These are phyloP conservation scores for Apistogramma diplotaenia DNA, from an alignment of 2,113 vertebrate species.

Conservation along the genomic window DNA sequence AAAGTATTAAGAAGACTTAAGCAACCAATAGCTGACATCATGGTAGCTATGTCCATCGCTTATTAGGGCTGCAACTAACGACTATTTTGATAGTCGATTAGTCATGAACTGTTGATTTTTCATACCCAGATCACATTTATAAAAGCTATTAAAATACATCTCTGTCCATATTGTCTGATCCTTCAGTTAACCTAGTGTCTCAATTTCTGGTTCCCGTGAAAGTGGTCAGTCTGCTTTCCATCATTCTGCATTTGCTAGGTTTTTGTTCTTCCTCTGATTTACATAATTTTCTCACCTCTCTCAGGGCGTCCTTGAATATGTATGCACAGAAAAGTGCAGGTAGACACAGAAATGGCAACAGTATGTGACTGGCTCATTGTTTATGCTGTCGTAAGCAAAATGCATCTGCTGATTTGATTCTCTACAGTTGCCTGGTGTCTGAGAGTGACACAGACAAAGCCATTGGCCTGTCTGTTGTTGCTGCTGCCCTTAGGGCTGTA, in stretches of 20 bases:
- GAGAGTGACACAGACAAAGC: not conserved
- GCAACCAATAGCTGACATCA: no score
- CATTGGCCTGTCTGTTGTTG: not conserved
- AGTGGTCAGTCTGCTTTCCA: conserved; percentile 5
- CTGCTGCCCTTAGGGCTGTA: not conserved
- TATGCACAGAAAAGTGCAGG: not conserved
- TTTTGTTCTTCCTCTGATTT: conserved; percentile 3
- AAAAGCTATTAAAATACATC: not conserved
- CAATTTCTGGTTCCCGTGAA: not conserved
- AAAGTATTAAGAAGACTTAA: no score
- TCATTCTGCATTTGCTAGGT: not conserved
- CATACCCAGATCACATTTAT: not conserved
- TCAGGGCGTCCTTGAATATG: conserved; percentile 8
- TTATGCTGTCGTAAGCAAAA: conserved; percentile 13
- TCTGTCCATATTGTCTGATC: not conserved
- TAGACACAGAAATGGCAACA: not conserved
- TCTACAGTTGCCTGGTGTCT: not conserved
- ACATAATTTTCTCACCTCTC: conserved; percentile 1
- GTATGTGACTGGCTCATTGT: conserved; percentile 25
- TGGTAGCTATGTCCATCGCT: no score
- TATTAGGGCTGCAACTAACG: no score
- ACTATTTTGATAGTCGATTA: no score
- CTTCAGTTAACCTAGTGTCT: not conserved
- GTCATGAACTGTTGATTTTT: no score
- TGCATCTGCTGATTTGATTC: conserved; percentile 9